phyloP scores from a whole-genome alignment of 2,113 vertebrate species.

The Pelobates fuscus region DNA sequence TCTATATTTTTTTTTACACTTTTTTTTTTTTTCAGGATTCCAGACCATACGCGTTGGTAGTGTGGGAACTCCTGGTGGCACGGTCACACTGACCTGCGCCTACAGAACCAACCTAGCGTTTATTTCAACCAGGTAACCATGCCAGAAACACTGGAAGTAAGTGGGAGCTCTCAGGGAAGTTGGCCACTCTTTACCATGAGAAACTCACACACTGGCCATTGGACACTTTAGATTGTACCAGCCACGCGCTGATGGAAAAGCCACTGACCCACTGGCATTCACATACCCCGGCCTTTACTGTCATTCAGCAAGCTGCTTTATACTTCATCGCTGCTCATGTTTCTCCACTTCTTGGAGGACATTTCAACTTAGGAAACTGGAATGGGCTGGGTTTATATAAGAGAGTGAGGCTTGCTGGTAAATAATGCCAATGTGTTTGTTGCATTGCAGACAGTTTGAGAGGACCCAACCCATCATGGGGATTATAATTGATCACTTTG shows the following conservation, averaged over 20 bases:
- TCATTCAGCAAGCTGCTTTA: background rate
- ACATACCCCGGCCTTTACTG: background rate
- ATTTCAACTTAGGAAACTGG: background rate
- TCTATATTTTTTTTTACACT: background rate
- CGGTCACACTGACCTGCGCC: constrained; percentile 93
- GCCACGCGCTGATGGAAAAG: background rate
- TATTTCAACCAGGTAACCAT: constrained; percentile 90
- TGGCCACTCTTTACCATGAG: no score
- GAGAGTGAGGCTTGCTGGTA: constrained; percentile 51
- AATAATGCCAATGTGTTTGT: constrained; percentile 66
- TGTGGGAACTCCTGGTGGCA: constrained; percentile 92
- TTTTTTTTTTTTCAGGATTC: constrained; percentile 75
- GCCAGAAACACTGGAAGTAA: background rate
- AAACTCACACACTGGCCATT: background rate
- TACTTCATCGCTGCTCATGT: background rate
- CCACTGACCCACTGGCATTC: background rate
- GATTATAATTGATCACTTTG: constrained; percentile 98
- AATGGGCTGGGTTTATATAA: constrained; percentile 11
- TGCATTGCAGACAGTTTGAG: constrained; percentile 90
- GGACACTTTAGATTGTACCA: background rate
- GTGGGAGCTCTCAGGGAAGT: no score
- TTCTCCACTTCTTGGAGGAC: background rate
- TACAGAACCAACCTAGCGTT: constrained; percentile 97
- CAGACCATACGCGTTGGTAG: constrained; percentile 94
- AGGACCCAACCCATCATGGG: constrained; percentile 95